A percentile compares a stretch with the other conserved stretches of the same genome.
Evolutionary conservation across 2,888 invertebrate species (phyloP).

Genomic region (Luperina testacea): DNA sequence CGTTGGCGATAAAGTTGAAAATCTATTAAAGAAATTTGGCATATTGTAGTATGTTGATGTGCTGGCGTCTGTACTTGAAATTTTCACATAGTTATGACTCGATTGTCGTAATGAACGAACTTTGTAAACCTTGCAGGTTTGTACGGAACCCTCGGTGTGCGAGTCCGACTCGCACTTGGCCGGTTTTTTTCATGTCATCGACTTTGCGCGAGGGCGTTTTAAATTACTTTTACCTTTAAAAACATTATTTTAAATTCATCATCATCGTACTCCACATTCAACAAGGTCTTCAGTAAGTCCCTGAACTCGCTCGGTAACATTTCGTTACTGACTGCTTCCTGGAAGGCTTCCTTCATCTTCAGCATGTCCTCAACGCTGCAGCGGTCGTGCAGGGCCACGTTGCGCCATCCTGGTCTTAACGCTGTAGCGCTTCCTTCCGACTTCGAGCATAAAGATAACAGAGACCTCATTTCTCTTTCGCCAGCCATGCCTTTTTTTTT

Average conservation of each 20-base stretch:
- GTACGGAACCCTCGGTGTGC: too few species aligned
- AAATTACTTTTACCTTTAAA: slow-evolving; percentile 87
- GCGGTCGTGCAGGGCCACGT: slow-evolving; percentile 82
- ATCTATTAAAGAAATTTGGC: too few species aligned
- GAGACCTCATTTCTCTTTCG: slow-evolving; percentile 78
- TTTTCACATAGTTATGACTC: too few species aligned
- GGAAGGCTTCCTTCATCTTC: slow-evolving; percentile 87
- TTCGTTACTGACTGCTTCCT: slow-evolving; percentile 80
- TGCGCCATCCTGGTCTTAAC: slow-evolving; percentile 71
- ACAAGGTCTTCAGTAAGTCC: slow-evolving; percentile 79
- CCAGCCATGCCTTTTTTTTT: slow-evolving; percentile 72
- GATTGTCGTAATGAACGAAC: too few species aligned
- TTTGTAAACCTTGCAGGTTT: too few species aligned
- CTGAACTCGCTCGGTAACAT: slow-evolving; percentile 84
- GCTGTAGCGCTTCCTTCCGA: slow-evolving; percentile 77
- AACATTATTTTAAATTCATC: slow-evolving; percentile 91
- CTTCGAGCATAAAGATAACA: slow-evolving; percentile 75
- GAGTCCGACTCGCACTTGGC: too few species aligned
- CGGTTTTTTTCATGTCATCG: too few species aligned
- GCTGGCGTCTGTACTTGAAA: too few species aligned
- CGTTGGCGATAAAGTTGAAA: too few species aligned
- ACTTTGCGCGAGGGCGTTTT: not conserved
- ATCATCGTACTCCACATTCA: slow-evolving; percentile 89
- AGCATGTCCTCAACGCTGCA: slow-evolving; percentile 85
- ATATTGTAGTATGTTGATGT: too few species aligned